Base-by-base conservation (phyloP, 2,797 vertebrate genomes). In the Sebastes kiyomatsui region DNA sequence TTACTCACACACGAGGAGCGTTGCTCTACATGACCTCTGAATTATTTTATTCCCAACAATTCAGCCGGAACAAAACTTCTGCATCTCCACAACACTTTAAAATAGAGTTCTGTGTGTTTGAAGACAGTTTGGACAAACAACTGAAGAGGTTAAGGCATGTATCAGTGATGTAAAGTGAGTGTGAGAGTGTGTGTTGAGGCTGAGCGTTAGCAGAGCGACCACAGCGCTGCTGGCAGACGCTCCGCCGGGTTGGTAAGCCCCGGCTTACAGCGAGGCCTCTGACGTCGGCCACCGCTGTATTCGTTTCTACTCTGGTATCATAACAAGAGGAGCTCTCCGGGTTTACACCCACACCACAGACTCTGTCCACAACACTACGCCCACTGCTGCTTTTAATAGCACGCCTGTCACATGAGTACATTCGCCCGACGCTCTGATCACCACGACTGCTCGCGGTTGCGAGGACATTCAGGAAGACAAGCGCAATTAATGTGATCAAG, bases 311-410 rank as follows among this genome's bases (percentile, higher is more conserved):
- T 90, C 82, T 92, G 77, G 89, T 90, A 81, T 91, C 90, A 94
- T 92, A 92, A 94, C 91, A 94, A 92, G 87, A 33, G 84, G 86
- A 93, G 90, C 87, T 84, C 82, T 84, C 72, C 27, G 84, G 90
- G 90, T 93, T 93, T 65, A 87, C 77, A 87, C 83, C 78, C 25
- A 80, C 90, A 91, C 91, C 93, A 88, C 93, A 92, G 67, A 90
- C 92, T 75, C 84, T 55, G 83, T 90, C 92, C 91, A 90, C 88
- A 88, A 87, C 87, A 82, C 69, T n/a, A 88, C 86, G 77, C 92
- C 91, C 88, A 92, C 91, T 49, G 70, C 85, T 84, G 86, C 91
- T 93, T 87, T 88, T 88, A 91, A 93, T 93, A 93, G 86, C 76
- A 7, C 14, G 38, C 61, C 59, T 88, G 88, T 92, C 87, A 79